A percentile compares a stretch with the other conserved stretches of the same genome.
Conservation (phyloP, 2,797 vertebrate species). For the Malurus leucopterus region DNA sequence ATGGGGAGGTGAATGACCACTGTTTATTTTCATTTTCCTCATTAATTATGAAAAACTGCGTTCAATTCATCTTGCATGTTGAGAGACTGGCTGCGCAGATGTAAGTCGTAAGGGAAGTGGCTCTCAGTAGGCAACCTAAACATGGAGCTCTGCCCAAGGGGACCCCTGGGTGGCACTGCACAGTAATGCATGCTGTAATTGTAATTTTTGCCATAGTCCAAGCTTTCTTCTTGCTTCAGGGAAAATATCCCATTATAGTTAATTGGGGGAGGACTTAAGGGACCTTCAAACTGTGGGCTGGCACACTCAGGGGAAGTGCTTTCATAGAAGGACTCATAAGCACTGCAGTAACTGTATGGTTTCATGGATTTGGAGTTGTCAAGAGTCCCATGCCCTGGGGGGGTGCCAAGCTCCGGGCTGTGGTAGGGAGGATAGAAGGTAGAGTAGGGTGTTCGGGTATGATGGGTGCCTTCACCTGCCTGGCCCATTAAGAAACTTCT, state of each 20-base stretch:
- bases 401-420: constrained; percentile 86
- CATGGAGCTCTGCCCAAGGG: constrained; percentile 91
- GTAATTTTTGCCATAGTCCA: constrained; percentile 91
- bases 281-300: constrained; percentile 91
- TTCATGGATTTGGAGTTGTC: constrained; percentile 91
- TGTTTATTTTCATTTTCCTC: constrained; percentile 84
- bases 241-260: constrained; percentile 99
- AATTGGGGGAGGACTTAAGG: constrained; percentile 92
- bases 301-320: constrained; percentile 89
- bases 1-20: constrained; percentile 81
- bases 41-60: constrained; percentile 94
- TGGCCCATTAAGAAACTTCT: constrained; percentile 95
- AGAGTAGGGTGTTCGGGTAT: constrained; percentile 86
- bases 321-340: constrained; percentile 94
- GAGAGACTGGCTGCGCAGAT: constrained; percentile 94
- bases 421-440: constrained; percentile 89
- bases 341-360: constrained; percentile 88
- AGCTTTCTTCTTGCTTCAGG: constrained; percentile 92
- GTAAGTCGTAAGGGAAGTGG: constrained; percentile 96
- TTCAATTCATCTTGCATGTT: constrained; percentile 93
- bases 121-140: constrained; percentile 93
- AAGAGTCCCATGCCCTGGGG: constrained; percentile 84
- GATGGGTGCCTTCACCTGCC: constrained; percentile 86
- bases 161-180: constrained; percentile 87
- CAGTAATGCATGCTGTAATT: constrained; percentile 97